Base-by-base conservation (phyloP, 2,888 invertebrate species). In the Masnerella sp. region DNA sequence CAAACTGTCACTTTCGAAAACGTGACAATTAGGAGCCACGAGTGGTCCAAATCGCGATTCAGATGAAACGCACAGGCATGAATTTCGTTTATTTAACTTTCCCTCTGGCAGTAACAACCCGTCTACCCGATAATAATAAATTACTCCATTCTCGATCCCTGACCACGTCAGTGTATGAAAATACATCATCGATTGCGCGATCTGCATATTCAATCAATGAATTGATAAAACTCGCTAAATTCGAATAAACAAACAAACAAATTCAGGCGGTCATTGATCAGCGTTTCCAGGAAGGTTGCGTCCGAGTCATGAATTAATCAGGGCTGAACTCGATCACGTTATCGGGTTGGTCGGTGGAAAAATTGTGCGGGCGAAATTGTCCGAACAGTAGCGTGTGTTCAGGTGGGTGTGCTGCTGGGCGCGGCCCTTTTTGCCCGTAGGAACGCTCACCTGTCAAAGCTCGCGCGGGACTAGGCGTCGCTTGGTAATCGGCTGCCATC, bases 401-500 rank as follows among this genome's bases (percentile, higher is more conserved):
- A 42, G 30, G 49, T 54, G 51, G 58, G 58, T 51, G 67, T 43
- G 22, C 51, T 7, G 22, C 64, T n/a, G n/a, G 36, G 36, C 36
- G 17, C 52, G 18, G 42, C 51, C 45, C 40, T 45, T 54, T 47
- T 45, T 38, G 54, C 36, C 30, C 12, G 25, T 22, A 32, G 15
- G 25, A 34, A 58, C 67, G 62, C 80, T 83, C 78, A 87, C 87
- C 87, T 87, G 86, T 86, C 85, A 87, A 84, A 82, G 80, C 83
- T 82, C 86, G 83, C 70, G 85, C 83, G 77, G 87, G 87, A 80
- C 84, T 87, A 61, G 81, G 82, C 80, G 85, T 84, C 74, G 86
- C 82, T 81, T 87, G 86, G 81, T 86, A 87, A 79, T 86, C 85
- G 78, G 87, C 86, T 84, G 87, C 87, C 87, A 87, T 87, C 79